Conservation (phyloP, 2,797 vertebrate genomes). For the Lates japonicus region DNA sequence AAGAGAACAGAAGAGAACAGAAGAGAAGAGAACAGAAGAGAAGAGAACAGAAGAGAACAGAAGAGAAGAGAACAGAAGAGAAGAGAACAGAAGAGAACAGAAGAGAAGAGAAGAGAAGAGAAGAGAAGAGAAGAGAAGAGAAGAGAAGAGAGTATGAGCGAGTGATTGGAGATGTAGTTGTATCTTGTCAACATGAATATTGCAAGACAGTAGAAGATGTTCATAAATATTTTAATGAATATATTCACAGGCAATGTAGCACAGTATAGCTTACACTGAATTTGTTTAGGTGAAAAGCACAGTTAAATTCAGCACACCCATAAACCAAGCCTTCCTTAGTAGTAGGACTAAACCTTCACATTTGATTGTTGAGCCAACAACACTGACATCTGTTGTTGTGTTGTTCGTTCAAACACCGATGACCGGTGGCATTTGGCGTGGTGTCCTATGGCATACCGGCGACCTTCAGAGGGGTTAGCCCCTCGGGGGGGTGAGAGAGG, state of each 20-base stretch:
- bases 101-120: not conserved
- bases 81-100: not conserved
- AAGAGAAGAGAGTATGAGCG: constrained; percentile 1
- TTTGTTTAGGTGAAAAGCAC: constrained; percentile 35
- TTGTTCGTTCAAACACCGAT: constrained; percentile 77
- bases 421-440: constrained; percentile 59
- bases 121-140: not conserved
- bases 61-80: no score
- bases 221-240: constrained; percentile 64
- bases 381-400: constrained; percentile 44
- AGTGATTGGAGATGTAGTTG: constrained; percentile 36
- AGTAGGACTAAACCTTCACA: constrained; percentile 21
- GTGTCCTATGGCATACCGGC: constrained; percentile 55
- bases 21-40: not conserved
- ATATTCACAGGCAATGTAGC: constrained; percentile 32
- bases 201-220: constrained; percentile 47
- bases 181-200: constrained; percentile 65
- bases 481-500: not conserved
- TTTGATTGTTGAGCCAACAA: constrained; percentile 78
- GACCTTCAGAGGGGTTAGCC: constrained; percentile 69
- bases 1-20: constrained; percentile 8
- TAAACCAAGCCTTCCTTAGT: constrained; percentile 18
- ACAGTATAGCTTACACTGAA: constrained; percentile 25
- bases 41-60: constrained; percentile 14
- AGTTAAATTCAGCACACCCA: constrained; percentile 12